Evolutionary conservation across 2,113 vertebrate genomes (phyloP).

Genomic region (Ophiodon elongatus): DNA sequence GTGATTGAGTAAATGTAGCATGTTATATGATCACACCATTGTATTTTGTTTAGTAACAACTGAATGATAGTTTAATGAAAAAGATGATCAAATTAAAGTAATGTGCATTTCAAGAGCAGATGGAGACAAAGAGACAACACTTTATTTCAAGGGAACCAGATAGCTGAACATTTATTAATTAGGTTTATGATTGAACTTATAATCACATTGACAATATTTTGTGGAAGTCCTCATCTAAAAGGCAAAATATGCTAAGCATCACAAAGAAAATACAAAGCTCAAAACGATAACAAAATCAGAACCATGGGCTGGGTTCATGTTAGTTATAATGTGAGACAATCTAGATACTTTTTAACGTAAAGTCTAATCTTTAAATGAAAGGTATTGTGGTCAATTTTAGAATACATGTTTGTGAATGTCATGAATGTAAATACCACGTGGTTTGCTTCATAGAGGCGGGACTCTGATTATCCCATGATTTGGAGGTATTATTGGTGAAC

Average conservation of each 20-base stretch:
- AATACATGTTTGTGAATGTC: slow-evolving; percentile 13
- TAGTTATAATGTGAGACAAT: not conserved
- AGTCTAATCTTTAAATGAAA: slow-evolving; percentile 27
- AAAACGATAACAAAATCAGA: slow-evolving; percentile 1
- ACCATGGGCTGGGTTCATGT: not conserved
- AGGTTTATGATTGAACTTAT: not conserved
- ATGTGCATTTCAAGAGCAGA: not conserved
- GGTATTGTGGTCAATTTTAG: not conserved
- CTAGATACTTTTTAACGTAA: not conserved
- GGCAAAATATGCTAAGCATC: not conserved
- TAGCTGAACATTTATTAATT: slow-evolving; percentile 37
- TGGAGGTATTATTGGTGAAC: slow-evolving; percentile 9
- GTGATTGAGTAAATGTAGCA: not conserved
- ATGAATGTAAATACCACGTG: not conserved
- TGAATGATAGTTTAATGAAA: not conserved
- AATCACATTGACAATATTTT: slow-evolving; percentile 13
- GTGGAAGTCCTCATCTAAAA: not conserved
- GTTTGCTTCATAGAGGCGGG: not conserved
- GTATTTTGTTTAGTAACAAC: not conserved
- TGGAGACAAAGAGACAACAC: not conserved
- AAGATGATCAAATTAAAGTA: not conserved
- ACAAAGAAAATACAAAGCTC: slow-evolving; percentile 18
- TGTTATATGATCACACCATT: not conserved
- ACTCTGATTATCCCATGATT: not conserved
- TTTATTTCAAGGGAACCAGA: slow-evolving; percentile 1